phyloP scores from a whole-genome alignment of 2,888 invertebrate species.

The Lathronympha strigana region DNA sequence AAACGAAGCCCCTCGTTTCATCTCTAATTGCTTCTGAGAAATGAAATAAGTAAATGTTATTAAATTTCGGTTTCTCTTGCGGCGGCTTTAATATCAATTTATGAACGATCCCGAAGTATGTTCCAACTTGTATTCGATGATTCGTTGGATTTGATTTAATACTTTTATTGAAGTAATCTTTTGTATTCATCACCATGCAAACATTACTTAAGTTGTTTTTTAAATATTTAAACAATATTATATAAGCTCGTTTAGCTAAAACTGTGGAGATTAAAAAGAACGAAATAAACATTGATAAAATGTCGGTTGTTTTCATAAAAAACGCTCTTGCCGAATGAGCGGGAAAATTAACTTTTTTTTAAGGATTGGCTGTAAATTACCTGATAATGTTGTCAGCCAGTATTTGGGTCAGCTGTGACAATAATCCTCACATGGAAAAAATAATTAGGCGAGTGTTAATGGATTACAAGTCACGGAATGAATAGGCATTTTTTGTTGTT shows the following conservation, averaged over 20 bases:
- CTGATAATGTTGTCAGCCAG: conserved; percentile 26
- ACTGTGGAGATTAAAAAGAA: conserved; percentile 12
- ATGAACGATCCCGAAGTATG: conserved; percentile 23
- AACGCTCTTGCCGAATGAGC: conserved; percentile 50
- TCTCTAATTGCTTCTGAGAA: conserved; percentile 67
- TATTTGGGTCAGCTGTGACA: conserved; percentile 33
- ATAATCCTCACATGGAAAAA: conserved; percentile 31
- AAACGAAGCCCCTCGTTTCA: conserved; percentile 58
- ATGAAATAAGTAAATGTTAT: conserved; percentile 46
- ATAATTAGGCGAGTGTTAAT: conserved; percentile 32
- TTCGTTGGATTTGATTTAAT: conserved; percentile 17
- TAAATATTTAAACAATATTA: too few relatives aligned
- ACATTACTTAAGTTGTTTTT: neutral
- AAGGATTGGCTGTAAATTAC: conserved; percentile 33
- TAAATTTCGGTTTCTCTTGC: conserved; percentile 43
- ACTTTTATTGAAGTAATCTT: conserved; percentile 24
- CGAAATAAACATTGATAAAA: conserved; percentile 25
- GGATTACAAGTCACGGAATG: conserved; percentile 38
- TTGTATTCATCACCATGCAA: neutral
- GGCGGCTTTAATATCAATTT: conserved; percentile 33
- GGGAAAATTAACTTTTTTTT: conserved; percentile 46
- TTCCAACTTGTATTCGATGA: conserved; percentile 9
- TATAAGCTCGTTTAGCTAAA: too few relatives aligned
- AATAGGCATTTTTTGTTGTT: conserved; percentile 9
- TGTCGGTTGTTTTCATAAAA: conserved; percentile 65